Conservation (phyloP, 2,888 invertebrate species). For the Uropetala carovei region DNA sequence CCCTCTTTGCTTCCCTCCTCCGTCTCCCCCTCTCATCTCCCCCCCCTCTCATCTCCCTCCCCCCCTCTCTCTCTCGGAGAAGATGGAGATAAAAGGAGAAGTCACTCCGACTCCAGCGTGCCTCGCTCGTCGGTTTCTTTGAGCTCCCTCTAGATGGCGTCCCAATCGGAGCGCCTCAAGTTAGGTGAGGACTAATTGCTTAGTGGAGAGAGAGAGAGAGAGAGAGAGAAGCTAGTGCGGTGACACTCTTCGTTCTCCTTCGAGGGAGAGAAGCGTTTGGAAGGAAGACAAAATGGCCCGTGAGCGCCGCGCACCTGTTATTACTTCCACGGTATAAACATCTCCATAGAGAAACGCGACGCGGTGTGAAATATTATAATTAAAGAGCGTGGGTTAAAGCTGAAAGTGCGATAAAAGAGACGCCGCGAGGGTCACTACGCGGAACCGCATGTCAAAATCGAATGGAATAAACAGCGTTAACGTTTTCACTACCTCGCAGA, state of each 20-base stretch:
- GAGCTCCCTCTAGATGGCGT: not conserved
- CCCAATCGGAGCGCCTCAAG: not conserved
- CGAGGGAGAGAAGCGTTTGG: not conserved
- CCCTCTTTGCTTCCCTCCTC: too few species aligned
- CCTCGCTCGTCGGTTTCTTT: not conserved
- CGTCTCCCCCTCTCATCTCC: too few species aligned
- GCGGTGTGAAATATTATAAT: not conserved
- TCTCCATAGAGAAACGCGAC: not conserved
- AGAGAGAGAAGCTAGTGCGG: too few species aligned
- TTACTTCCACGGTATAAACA: not conserved
- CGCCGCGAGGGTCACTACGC: not conserved
- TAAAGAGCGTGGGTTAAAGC: not conserved
- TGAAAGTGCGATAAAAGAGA: not conserved
- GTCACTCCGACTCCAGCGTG: not conserved
- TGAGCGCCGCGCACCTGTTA: not conserved
- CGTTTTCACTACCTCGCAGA: not conserved
- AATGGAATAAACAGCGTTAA: not conserved
- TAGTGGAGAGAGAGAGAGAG: too few species aligned
- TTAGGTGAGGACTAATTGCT: not conserved
- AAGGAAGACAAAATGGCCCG: not conserved
- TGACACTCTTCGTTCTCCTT: too few species aligned
- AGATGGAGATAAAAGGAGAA: constrained; percentile 4
- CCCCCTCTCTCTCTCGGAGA: not conserved
- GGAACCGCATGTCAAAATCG: not conserved
- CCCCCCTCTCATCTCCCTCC: too few species aligned